A percentile compares a stretch with the other conserved stretches of the same genome.
Conservation (phyloP, 2,888 invertebrate species). For the Drosophila mimica region DNA sequence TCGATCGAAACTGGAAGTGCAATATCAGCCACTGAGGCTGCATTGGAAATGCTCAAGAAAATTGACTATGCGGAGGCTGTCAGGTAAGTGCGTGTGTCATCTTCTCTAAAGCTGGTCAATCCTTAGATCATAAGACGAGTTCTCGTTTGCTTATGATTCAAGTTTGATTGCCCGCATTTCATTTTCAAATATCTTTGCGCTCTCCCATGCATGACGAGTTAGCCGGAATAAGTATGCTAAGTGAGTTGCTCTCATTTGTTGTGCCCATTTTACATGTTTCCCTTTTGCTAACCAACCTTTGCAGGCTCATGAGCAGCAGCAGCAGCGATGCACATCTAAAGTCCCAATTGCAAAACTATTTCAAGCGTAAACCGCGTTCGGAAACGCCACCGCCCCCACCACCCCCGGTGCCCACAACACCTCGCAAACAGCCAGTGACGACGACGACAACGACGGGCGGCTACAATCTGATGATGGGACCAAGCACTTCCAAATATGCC, state of each 20-base stretch:
- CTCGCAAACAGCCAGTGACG: conserved; percentile 31
- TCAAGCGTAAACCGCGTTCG: conserved; percentile 44
- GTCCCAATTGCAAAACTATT: conserved; percentile 75
- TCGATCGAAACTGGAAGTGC: conserved; percentile 29
- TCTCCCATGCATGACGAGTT: conserved; percentile 41
- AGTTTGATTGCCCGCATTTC: conserved; percentile 9
- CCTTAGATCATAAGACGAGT: conserved; percentile 17
- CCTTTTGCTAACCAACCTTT: conserved; percentile 38
- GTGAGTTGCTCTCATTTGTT: conserved; percentile 14
- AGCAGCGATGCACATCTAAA: conserved; percentile 84
- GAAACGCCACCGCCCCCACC: conserved; percentile 73
- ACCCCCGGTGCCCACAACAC: conserved; percentile 8
- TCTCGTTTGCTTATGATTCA: conserved; percentile 21
- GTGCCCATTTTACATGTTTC: conserved; percentile 13
- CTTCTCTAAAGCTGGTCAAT: neutral
- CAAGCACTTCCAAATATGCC: conserved; percentile 68
- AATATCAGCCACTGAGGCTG: conserved; percentile 68
- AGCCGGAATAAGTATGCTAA: conserved; percentile 54
- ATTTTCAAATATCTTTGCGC: conserved; percentile 20
- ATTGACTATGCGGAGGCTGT: conserved; percentile 89
- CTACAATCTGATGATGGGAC: conserved; percentile 49
- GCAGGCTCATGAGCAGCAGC: conserved; percentile 69
- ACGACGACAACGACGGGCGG: neutral
- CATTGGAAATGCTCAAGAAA: conserved; percentile 87
- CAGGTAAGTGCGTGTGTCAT: conserved; percentile 85